phyloP scores from a whole-genome alignment of 2,113 vertebrate genomes.

The Passer domesticus region DNA sequence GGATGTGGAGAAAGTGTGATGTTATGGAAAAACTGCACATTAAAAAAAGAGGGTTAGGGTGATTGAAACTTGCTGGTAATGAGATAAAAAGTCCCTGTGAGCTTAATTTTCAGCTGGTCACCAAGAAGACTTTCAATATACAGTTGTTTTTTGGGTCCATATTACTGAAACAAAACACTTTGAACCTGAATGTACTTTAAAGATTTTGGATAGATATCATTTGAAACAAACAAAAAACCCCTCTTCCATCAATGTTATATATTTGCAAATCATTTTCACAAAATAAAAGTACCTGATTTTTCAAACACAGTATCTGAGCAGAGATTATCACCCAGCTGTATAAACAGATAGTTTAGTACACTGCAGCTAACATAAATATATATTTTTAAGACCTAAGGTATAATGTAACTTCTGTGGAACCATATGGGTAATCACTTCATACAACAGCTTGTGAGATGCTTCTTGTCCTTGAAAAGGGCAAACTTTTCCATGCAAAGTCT shows the following conservation, averaged over 20 bases:
- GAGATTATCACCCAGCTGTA: background rate
- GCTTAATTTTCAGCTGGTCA: background rate
- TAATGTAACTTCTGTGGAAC: background rate
- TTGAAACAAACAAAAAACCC: background rate
- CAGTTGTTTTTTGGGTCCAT: background rate
- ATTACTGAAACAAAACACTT: background rate
- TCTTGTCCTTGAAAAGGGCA: background rate
- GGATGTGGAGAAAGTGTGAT: background rate
- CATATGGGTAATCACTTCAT: conserved; percentile 17
- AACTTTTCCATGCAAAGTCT: background rate
- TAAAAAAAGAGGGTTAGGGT: background rate
- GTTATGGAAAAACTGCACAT: background rate
- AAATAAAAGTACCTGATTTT: background rate
- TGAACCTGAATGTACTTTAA: background rate
- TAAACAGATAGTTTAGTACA: background rate
- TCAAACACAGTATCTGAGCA: background rate
- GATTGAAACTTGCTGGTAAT: background rate
- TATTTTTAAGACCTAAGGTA: background rate
- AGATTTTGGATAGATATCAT: background rate
- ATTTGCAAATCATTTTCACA: background rate
- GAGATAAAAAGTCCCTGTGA: background rate
- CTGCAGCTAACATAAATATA: background rate
- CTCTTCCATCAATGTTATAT: background rate
- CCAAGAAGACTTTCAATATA: background rate
- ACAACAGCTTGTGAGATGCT: background rate